Base-by-base conservation (phyloP, 2,888 invertebrate species). In the Melipona beecheii region DNA sequence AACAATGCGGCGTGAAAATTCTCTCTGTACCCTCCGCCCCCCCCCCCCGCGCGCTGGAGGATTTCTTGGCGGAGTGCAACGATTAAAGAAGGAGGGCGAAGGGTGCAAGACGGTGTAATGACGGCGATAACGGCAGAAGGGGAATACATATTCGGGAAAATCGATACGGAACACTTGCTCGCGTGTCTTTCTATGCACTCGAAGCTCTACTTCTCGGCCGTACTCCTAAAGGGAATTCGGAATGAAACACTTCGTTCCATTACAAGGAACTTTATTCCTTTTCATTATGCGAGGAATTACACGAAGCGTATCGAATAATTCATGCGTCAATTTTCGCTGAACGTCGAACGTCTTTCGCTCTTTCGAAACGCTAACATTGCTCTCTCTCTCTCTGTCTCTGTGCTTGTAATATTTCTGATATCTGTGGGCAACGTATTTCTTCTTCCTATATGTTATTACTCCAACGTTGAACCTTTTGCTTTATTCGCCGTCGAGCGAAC, bases 161-260 rank as follows among this genome's bases (percentile, higher is more conserved):
- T 76, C 76, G 62, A 76, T 76, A 54, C 17, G 13, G 24, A 43
- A 69, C 75, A 60, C n/a, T 62, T 70, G 62, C 9, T 62, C 50
- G 50, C 60, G 31, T 69, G 62, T 43, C 76, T 36, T 62, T 62
- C 17, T 62, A 70, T 21, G 3, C 54, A 64, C 17, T 52, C 15
- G 9, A 21, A 52, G 21, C 11, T 27, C 36, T 21, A 69, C 69
- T 52, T 52, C 36, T 17, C 43, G 9, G 27, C 5, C 3, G 27
- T 21, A 21, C n/a, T 13, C 52, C 4, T 19, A 76, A 71, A 71
- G 52, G 5, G 76, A 76, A 76, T 76, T 43, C 36, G 13, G 15
- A 76, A 76, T 21, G 62, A 70, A 62, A 27, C 15, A 49, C 15
- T 58, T 49, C 21, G 11, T 9, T 68, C 56, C 19, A n/a, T 56